Base-by-base conservation (phyloP, 2,113 vertebrate genomes). In the Etheostoma spectabile region DNA sequence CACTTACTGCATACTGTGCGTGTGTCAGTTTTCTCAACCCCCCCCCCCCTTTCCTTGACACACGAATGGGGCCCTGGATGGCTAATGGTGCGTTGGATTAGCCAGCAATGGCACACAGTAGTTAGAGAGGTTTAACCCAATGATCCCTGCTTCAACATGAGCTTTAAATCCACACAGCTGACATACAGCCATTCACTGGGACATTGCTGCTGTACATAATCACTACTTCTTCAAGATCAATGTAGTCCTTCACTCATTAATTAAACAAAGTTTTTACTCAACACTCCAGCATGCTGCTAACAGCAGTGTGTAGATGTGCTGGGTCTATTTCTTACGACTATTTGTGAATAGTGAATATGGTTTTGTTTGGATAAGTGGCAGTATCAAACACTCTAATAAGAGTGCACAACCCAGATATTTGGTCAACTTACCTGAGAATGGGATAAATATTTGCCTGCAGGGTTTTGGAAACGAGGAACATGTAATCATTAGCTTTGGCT, bases 91-190 rank as follows among this genome's bases (percentile, higher is more conserved):
- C 8, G 0, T 27, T 81, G 83, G 84, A 92, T 92, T 89, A 90
- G 51, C 82, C 77, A 18, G 55, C 82, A 83, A 52, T 77, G 82
- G 60, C 85, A 60, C 79, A 82, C 79, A 77, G 84, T 87, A 81
- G 85, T 86, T 79, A 85, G 75, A 42, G 78, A 83, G 86, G 76
- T 87, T 91, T 88, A 92, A 91, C 84, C 91, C 81, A 86, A 45
- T 92, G 90, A 93, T 85, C 90, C 89, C 88, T 77, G 56, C 79
- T 90, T 82, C 86, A 88, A 87, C 83, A 87, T 82, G 79, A 90
- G 86, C 86, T 80, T 46, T 86, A 80, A 83, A 86, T 89, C 83
- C 78, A 76, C 85, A 81, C 88, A 83, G 76, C 78, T 79, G 75
- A 90, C 84, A 72, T 56, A 45, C 66, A 77, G 72, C 55, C 86